Base-by-base conservation (phyloP, 1,140 invertebrate genomes). In the Cyphomyrmex costatus region DNA sequence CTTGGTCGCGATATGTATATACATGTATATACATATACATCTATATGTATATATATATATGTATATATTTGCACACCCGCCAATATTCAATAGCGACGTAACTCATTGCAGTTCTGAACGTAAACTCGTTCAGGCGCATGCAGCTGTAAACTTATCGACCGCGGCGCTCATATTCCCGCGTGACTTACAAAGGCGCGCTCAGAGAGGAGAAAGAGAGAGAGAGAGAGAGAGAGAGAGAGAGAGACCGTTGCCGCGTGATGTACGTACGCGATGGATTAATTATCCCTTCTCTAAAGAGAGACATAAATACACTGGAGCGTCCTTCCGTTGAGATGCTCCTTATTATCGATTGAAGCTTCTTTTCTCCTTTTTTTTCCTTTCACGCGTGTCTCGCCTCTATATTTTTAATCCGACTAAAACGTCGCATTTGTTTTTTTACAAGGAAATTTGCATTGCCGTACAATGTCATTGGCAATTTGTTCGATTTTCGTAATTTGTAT, bases 131-230 rank as follows among this genome's bases (percentile, higher is more conserved):
- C 53, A 46, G 76, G 87, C 46, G 86, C 27, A 79, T 58, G 60
- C 66, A 85, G 36, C 49, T 73, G 74, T 88, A 79, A 88, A 79
- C 60, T 88, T 89, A 89, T 89, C 82, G 88, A 89, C 71, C 74
- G 36, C 58, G 68, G 78, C 85, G 65, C 61, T 86, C 58, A 66
- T 68, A 73, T 88, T 73, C 61, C 79, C 80, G 85, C 60, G 66
- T 56, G 46, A 83, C 76, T 89, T 70, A 82, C 86, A 88, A 33
- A 74, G 58, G 51, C 21, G 63, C 30, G 53, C 49, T 27, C 49
- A 66, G 77, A 87, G 78, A 60, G 58, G 1, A 36, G 27, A 30
- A 27, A 30, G 4, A 19, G 51, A 19, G 16, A 7, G 58, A 30
- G 58, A 30, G 24, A 27, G 78, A 46, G 76, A 86, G 60, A 63